Base-by-base conservation (phyloP, 2,888 invertebrate genomes). In the Cerceris ruficornis region DNA sequence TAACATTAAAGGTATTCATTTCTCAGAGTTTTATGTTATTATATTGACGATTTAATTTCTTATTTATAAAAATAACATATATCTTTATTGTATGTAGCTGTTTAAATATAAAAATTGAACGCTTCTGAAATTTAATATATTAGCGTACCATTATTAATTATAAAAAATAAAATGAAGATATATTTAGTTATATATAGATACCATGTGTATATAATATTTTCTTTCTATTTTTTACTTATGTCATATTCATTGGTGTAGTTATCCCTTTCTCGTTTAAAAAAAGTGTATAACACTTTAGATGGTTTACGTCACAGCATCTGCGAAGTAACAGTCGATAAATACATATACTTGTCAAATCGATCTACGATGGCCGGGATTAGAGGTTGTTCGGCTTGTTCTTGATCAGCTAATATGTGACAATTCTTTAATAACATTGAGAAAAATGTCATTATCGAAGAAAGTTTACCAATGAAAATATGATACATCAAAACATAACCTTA, bases 331-430 rank as follows among this genome's bases (percentile, higher is more conserved):
- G 67, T 75, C 79, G 54, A 81, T 81, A 81, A 81, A 80, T 73
- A 81, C 66, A 81, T 67, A 80, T 72, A 80, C 76, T 87, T 90
- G 86, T 88, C 87, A 88, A 86, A 88, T 81, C 81, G 79, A 84
- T 86, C 82, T 81, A 75, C 85, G 75, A 92, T 92, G 92, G 92
- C 91, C 81, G 92, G 92, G 82, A 92, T 92, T 80, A 92, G 92
- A 92, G 92, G 92, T 92, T 89, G 88, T 85, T 89, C 70, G 73
- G 73, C 83, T 76, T 66, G 82, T 69, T 81, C 39, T 79, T 82
- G 4, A 79, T 83, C 58, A 69, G 57, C 60, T 69, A 71, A 64
- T 74, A 66, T 58, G 61, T 59, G 62, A 75, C 28, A 59, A 58
- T 57, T 55, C 17, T 43, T 55, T 39, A 11, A 28, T 50, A 41